These are phyloP conservation scores for Hypocryptadius cinnamomeus DNA, from an alignment of 2,113 vertebrate species.

Conservation along the genomic window DNA sequence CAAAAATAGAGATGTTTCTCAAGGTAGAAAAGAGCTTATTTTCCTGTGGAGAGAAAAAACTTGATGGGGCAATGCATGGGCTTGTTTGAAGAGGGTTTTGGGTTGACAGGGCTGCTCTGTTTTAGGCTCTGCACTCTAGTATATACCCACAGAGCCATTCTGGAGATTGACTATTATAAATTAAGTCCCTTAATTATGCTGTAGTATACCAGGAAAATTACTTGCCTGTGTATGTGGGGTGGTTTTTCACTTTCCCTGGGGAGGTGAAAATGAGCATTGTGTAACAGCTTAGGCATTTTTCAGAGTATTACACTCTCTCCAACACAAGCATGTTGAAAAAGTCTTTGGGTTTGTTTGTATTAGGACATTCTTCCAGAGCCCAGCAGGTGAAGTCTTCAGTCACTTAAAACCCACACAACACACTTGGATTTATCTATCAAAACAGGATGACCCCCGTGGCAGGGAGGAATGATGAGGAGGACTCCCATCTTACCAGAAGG, in stretches of 20 bases:
- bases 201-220: neutral
- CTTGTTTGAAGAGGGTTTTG: neutral
- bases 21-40: neutral
- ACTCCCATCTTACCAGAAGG: too few relatives aligned
- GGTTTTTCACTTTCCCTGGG: neutral
- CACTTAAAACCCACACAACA: neutral
- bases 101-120: neutral
- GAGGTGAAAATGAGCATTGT: neutral
- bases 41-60: neutral
- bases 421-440: neutral
- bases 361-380: neutral
- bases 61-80: fast-evolving
- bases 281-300: conserved; percentile 8
- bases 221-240: neutral
- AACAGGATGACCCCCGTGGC: neutral
- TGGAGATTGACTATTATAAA: neutral
- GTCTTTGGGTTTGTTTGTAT: neutral
- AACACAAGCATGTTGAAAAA: neutral
- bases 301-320: neutral
- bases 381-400: neutral
- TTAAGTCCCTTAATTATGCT: neutral
- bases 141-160: neutral
- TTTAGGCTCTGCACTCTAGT: neutral
- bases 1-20: neutral
- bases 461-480: too few relatives aligned